Evolutionary conservation across 2,888 invertebrate species (phyloP), one percentile per base, ranked within the genome.

Genomic region (Zaprionus bogoriensis): DNA sequence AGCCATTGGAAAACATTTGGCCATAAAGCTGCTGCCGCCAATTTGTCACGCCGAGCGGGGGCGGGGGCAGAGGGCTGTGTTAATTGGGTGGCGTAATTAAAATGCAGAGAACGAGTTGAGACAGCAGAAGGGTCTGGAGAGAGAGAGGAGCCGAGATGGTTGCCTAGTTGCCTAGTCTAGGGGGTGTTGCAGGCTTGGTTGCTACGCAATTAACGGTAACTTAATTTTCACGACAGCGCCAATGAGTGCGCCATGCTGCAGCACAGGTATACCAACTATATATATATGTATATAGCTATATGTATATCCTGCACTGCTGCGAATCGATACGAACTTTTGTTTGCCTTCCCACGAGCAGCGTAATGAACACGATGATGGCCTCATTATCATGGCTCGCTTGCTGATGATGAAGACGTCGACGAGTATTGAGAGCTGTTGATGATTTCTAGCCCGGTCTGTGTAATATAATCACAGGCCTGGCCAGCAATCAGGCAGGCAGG

Each of bases 21-120:
- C 6, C 22, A 45, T 39, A 6, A 45, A 63, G 64, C 55, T 66
- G 59, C 47, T 55, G 52, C 53, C 28, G n/a, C 48, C 75, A 81
- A 78, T 78, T 77, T 69, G 78, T 75, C 67, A 73, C 57, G 64
- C 46, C 20, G 47, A 44, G 53, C 38, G 42, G 36, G 17, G 7
- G 28, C 1, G 12, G 6, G 22, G 30, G 5, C 14, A 4, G 12
- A 22, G 36, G 17, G 7, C 4, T 19, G 62, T 84, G 81, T 67
- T 81, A 81, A 81, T 84, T 84, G 68, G 68, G 46, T 76, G 78
- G 44, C 64, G 84, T 77, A 83, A 81, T 84, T 80, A 84, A 74
- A 80, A 73, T 55, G 61, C 58, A 66, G 12, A 48, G 48, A 48
- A n/a, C n/a, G 30, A 52, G 30, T 2, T 1, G 4, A 14, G 20